Conservation (phyloP, 2,888 invertebrate genomes). For the Trichopoda pennipes region DNA sequence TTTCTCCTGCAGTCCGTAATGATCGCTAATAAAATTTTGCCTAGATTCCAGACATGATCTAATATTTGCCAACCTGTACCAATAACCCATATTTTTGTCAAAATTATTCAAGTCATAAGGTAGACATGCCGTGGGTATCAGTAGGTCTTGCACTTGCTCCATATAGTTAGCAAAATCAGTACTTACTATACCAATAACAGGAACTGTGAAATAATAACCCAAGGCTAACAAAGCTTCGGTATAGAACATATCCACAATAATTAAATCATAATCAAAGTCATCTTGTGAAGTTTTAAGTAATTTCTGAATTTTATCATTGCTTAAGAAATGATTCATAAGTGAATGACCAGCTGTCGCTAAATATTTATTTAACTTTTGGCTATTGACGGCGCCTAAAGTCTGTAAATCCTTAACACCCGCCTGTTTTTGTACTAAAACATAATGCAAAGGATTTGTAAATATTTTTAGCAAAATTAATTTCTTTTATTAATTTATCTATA, state of each 20-base stretch:
- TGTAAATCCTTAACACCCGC: constrained; percentile 70
- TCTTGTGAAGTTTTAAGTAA: constrained; percentile 75
- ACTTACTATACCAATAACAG: constrained; percentile 79
- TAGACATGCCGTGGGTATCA: constrained; percentile 81
- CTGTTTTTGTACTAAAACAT: constrained; percentile 71
- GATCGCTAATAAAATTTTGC: constrained; percentile 74
- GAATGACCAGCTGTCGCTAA: constrained; percentile 74
- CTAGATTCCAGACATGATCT: constrained; percentile 77
- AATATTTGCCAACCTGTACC: constrained; percentile 82
- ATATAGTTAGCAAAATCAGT: constrained; percentile 81
- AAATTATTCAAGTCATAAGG: constrained; percentile 81
- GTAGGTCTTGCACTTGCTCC: constrained; percentile 80
- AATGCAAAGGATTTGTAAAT: neutral
- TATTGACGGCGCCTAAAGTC: constrained; percentile 70
- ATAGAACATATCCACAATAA: constrained; percentile 81
- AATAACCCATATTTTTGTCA: constrained; percentile 81
- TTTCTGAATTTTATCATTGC: constrained; percentile 70
- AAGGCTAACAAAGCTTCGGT: constrained; percentile 80
- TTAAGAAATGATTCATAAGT: constrained; percentile 76
- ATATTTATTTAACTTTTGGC: constrained; percentile 72
- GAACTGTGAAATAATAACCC: constrained; percentile 78
- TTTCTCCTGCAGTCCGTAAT: constrained; percentile 77
- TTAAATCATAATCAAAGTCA: constrained; percentile 80
- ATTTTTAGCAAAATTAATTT: neutral
- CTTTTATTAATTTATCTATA: constrained; percentile 31